Evolutionary conservation across 2,888 invertebrate species (phyloP), one percentile per base, ranked within the genome.

Genomic region (Polia nebulosa): DNA sequence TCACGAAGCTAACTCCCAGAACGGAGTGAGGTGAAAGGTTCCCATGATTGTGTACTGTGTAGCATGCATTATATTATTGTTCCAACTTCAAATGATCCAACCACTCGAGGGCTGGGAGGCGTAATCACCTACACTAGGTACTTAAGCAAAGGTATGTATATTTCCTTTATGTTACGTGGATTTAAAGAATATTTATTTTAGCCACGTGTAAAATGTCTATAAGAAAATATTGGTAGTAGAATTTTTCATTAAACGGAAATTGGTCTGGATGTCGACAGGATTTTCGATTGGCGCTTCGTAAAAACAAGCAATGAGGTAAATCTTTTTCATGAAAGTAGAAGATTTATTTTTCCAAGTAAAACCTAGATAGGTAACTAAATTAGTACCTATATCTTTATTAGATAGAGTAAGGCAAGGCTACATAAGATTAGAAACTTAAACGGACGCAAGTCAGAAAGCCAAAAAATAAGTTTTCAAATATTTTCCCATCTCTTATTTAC

Each of bases 11-110:
- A 85, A 87, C 89, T 91, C 89, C 86, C 89, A 90, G 88, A 87
- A 89, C 82, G 81, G 76, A 80, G 85, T 72, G 75, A 87, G 89
- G 91, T 90, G 92, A 92, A 91, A 92, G 87, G 90, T 91, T 91
- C 88, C 88, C 91, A 93, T 85, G 59, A 90, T 91, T 92, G 89
- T 90, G 63, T 81, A 90, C 91, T 92, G 89, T 90, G 63, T 81
- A 20, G 76, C 78, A 76, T 74, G 73, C 79, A 67, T 85, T 70
- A 70, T 82, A 67, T 85, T 70, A 70, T 82, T 76, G 83, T 82
- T 84, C 70, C 80, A n/a, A n/a, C n/a, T n/a, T n/a, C n/a, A n/a
- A n/a, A n/a, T n/a, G n/a, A n/a, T n/a, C n/a, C n/a, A 72, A 84
- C 78, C 72, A 73, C 72, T 83, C 80, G 84, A 79, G 79, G 84